These are phyloP conservation scores for Herpailurus yagouaroundi DNA, from an alignment of 2,113 vertebrate genomes.

Conservation along the genomic window DNA sequence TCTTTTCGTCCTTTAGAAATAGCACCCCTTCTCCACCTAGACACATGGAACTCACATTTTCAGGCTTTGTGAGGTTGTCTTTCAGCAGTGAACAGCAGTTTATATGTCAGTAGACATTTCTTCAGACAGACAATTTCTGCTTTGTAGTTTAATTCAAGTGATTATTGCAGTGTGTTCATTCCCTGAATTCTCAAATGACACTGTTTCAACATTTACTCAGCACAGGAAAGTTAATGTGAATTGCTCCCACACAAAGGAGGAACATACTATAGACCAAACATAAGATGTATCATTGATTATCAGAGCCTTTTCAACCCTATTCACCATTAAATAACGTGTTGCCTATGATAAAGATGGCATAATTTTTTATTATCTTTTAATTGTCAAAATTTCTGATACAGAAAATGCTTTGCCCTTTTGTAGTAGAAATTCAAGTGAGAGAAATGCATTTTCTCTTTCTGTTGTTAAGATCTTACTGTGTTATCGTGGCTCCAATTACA, in stretches of 20 bases:
- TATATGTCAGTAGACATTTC: background rate
- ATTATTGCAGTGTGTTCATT: conserved; percentile 47
- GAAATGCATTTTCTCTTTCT: background rate
- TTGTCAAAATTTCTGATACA: conserved; percentile 29
- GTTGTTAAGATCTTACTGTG: background rate
- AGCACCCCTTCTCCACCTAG: background rate
- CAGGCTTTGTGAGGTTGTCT: background rate
- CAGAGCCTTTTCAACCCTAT: conserved; percentile 27
- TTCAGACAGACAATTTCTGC: conserved; percentile 20
- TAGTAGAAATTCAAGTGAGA: background rate
- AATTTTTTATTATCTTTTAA: conserved; percentile 11
- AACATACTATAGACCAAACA: conserved; percentile 10
- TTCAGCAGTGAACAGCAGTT: background rate
- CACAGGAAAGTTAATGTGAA: conserved; percentile 54
- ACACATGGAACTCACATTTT: conserved; percentile 5
- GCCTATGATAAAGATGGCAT: background rate
- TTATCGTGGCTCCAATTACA: background rate
- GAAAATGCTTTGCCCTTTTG: conserved; percentile 39
- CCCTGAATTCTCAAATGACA: conserved; percentile 42
- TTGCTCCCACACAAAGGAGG: conserved; percentile 49
- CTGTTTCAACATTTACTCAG: conserved; percentile 63
- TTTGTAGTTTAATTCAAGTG: conserved; percentile 27
- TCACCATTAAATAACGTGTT: conserved; percentile 6
- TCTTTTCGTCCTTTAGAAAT: conserved; percentile 24
- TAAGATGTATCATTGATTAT: conserved; percentile 25